Conservation (phyloP, 2,797 vertebrate species). For the Chloroceryle inda region DNA sequence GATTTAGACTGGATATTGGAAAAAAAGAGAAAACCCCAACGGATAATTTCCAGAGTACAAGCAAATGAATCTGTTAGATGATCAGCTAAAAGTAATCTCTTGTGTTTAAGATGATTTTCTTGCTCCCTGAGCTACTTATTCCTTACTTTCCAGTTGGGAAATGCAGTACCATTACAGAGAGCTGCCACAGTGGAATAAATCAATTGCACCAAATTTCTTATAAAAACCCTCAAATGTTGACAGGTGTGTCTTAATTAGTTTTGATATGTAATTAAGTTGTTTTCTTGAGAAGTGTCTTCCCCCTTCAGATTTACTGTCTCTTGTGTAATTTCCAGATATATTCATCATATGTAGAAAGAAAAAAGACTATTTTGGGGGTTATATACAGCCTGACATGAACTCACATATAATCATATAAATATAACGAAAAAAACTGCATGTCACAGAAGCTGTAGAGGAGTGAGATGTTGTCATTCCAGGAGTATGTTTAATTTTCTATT, state of each 20-base stretch:
- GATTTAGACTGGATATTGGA: not conserved
- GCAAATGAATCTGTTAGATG: not conserved
- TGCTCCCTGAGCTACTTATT: not conserved
- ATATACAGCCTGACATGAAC: not conserved
- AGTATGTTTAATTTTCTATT: not conserved
- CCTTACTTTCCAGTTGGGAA: not conserved
- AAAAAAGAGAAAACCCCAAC: accelerated
- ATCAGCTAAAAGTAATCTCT: not conserved
- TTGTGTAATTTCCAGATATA: not conserved
- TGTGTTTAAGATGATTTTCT: not conserved
- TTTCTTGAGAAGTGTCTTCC: constrained; percentile 16
- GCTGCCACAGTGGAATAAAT: not conserved
- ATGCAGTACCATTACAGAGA: not conserved
- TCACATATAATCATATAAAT: not conserved
- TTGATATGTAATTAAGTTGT: constrained; percentile 52
- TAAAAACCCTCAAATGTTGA: not conserved
- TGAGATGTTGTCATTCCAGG: not conserved
- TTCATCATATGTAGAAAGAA: not conserved
- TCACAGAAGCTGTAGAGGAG: not conserved
- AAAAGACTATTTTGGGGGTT: not conserved
- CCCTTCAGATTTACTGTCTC: constrained; percentile 15
- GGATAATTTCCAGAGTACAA: not conserved
- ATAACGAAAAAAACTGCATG: not conserved
- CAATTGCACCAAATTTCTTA: not conserved
- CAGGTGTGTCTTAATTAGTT: constrained; percentile 57